Evolutionary conservation across 2,797 vertebrate genomes (phyloP).

Genomic region (Cynopterus sphinx): DNA sequence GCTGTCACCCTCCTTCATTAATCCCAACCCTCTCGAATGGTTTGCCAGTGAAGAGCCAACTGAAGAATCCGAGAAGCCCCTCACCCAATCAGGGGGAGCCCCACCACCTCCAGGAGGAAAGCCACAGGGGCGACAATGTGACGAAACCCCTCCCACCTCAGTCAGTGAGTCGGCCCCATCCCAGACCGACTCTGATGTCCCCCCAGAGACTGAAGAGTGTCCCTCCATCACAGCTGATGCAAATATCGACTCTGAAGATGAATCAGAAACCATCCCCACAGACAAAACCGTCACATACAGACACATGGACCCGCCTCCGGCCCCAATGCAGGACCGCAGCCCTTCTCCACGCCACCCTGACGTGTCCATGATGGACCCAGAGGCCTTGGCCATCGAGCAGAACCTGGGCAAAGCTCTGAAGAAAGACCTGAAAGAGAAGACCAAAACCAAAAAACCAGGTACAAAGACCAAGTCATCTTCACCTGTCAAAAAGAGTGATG

Average conservation of each 20-base stretch:
- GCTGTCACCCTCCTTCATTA: conserved; percentile 98
- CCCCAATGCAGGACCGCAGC: conserved; percentile 91
- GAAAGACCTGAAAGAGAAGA: conserved; percentile 92
- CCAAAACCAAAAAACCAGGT: conserved; percentile 93
- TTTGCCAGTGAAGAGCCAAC: conserved; percentile 92
- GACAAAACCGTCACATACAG: conserved; percentile 96
- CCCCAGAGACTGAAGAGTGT: conserved; percentile 97
- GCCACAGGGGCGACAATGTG: conserved; percentile 91
- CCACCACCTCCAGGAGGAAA: conserved; percentile 94
- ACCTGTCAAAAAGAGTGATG: conserved; percentile 92
- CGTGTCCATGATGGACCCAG: conserved; percentile 97
- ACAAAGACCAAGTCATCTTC: conserved; percentile 93
- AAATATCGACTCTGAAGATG: conserved; percentile 98
- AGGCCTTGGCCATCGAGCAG: conserved; percentile 92
- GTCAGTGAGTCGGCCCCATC: conserved; percentile 96
- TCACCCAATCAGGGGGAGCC: conserved; percentile 89
- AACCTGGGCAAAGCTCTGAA: conserved; percentile 91
- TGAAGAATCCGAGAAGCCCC: conserved; percentile 89
- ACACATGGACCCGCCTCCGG: conserved; percentile 93
- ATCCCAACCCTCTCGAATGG: conserved; percentile 96
- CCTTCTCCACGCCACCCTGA: conserved; percentile 94
- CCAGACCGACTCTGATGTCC: conserved; percentile 97
- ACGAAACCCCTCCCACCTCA: conserved; percentile 97
- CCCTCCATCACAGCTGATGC: conserved; percentile 99
- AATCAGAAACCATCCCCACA: conserved; percentile 97